Evolutionary conservation across 2,888 invertebrate species (phyloP).

Genomic region (Xestia c-nigrum): DNA sequence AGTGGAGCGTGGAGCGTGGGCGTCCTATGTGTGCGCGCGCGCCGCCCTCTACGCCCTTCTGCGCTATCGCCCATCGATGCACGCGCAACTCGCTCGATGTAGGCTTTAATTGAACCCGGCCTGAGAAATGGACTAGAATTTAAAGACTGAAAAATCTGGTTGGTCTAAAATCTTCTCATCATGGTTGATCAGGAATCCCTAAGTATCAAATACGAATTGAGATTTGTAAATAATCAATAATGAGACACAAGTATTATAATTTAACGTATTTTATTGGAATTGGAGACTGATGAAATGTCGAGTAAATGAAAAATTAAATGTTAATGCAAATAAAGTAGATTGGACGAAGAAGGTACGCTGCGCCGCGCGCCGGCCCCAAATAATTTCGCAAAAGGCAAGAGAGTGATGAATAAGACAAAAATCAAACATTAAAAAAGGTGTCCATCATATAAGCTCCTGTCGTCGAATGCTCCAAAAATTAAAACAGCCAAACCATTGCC

Average conservation of each 20-base stretch:
- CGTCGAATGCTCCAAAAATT: background rate
- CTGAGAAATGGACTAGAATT: constrained; percentile 16
- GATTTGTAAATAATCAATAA: background rate
- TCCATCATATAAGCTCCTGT: background rate
- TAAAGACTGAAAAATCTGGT: constrained; percentile 6
- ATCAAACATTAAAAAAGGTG: background rate
- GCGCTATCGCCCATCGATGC: constrained; percentile 68
- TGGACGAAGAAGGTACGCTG: background rate
- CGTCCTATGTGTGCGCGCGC: constrained; percentile 70
- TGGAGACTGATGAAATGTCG: background rate
- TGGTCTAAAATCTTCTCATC: background rate
- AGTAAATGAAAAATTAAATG: too few relatives aligned
- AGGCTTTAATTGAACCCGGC: constrained; percentile 51
- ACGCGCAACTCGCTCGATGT: constrained; percentile 64
- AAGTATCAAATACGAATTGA: background rate
- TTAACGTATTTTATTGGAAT: background rate
- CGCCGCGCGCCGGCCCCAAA: too few relatives aligned
- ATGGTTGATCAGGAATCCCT: background rate
- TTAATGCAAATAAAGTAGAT: background rate
- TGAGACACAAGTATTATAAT: background rate
- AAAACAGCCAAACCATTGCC: constrained; percentile 2
- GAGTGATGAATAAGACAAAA: background rate
- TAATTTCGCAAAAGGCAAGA: background rate
- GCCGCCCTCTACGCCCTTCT: constrained; percentile 69
- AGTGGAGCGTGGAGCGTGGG: constrained; percentile 65